Conservation (phyloP, 2,113 vertebrate species). For the Muntiacus muntjak region DNA sequence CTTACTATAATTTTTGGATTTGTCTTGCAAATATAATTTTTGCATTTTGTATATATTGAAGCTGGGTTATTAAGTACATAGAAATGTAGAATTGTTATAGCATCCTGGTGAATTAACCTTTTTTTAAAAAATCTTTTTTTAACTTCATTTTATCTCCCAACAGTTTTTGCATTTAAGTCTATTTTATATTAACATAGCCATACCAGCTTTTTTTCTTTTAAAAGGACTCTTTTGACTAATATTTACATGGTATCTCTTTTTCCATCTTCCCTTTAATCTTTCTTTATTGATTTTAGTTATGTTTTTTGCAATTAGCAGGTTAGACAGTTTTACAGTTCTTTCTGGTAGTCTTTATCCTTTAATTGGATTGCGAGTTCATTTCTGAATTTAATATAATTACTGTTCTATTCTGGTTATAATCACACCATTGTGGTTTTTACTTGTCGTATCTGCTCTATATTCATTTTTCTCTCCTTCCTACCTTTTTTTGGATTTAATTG, state of each 20-base stretch:
- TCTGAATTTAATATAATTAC: constrained; percentile 6
- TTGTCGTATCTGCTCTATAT: background rate
- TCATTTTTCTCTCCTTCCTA: background rate
- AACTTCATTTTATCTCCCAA: background rate
- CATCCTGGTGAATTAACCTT: background rate
- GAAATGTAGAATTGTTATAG: background rate
- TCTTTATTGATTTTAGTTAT: background rate
- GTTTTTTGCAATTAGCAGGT: constrained; percentile 6
- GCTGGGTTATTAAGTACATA: background rate
- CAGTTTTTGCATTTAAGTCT: background rate
- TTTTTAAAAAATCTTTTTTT: background rate
- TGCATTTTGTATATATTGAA: background rate
- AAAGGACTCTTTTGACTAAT: background rate
- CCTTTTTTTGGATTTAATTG: background rate
- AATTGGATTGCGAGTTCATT: background rate
- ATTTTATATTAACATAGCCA: background rate
- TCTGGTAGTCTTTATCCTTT: background rate
- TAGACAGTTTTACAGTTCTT: background rate
- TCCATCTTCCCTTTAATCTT: constrained; percentile 5
- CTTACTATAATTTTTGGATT: background rate
- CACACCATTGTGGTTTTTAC: background rate
- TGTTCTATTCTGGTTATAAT: background rate
- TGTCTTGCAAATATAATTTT: background rate
- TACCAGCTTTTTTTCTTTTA: background rate
- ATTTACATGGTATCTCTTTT: background rate